Percentiles rank a stretch among this genome's conserved stretches.
These are phyloP conservation scores for Chelonoidis abingdonii DNA, from an alignment of 2,113 vertebrate species.

Conservation along the genomic window DNA sequence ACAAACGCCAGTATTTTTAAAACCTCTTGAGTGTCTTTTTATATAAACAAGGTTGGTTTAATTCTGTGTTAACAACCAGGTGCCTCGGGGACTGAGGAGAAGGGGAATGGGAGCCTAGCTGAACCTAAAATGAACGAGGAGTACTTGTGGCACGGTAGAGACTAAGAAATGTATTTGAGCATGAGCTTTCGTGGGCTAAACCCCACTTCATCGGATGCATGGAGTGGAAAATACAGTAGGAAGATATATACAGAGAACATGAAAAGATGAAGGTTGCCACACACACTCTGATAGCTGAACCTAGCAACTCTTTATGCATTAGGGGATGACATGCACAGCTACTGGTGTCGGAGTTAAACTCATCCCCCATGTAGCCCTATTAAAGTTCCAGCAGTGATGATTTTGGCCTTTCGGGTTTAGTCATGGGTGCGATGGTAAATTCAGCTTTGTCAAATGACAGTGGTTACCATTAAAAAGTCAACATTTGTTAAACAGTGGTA, in stretches of 20 bases:
- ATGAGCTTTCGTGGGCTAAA: too few species aligned
- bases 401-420: neutral
- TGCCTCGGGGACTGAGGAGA: neutral
- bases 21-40: neutral
- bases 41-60: neutral
- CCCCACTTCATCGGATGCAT: too few species aligned
- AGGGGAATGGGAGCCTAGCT: neutral
- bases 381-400: neutral
- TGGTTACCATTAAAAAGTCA: neutral
- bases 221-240: too few species aligned
- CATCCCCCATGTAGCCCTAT: neutral
- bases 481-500: neutral
- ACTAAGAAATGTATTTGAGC: too few species aligned
- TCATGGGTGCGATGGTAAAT: neutral
- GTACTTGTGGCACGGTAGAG: too few species aligned
- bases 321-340: neutral
- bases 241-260: too few species aligned
- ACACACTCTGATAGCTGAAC: too few species aligned
- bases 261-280: too few species aligned
- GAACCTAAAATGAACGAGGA: too few species aligned
- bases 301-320: accelerated
- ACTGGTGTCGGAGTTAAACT: neutral
- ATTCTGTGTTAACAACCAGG: neutral
- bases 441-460: neutral
- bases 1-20: neutral